Evolutionary conservation across 2,888 invertebrate species (phyloP), one percentile per base, ranked within the genome.

Genomic region (Augiades crinisus): DNA sequence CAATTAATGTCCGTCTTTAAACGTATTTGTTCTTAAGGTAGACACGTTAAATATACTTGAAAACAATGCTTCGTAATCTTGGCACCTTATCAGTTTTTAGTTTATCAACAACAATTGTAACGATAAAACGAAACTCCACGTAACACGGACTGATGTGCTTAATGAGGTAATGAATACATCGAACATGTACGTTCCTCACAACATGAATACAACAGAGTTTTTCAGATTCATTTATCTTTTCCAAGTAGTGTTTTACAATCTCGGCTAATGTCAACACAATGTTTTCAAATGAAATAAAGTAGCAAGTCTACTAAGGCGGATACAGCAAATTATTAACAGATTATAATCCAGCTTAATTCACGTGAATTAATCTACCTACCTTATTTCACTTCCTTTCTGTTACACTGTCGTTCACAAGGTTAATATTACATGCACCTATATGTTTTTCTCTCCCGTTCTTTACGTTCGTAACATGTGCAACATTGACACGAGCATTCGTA

Each of bases 371-470:
- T 50, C 34, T 47, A n/a, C 38, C 38, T 27, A 36, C 43, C 34
- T 43, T 27, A 41, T 43, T 33, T 43, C 24, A 7, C 27, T 27
- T 17, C 13, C 41, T 36, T 43, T 43, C 34, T 49, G 40, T 49
- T 13, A 17, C 16, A 8, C 53, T 45, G 53, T 55, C 57, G 61
- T 65, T 68, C 60, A 64, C 64, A 65, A 64, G 64, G 65, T 68
- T 65, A 62, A 60, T 63, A 53, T 60, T 57, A 59, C 58, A 60
- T 57, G 46, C 53, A 47, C 36, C 53, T 45, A 47, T 22, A 36
- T 13, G 43, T 46, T 56, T 33, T 53, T 52, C 53, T 58, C 7
- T 31, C 8, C 34, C 22, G 36, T 33, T 47, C 14, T 19, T n/a
- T 37, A 45, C 54, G 30, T 52, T 52, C 55, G 52, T 53, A 52